Evolutionary conservation across 92 coral and sea anemone species (phyloP).

Genomic region (Pocillopora grandis): DNA sequence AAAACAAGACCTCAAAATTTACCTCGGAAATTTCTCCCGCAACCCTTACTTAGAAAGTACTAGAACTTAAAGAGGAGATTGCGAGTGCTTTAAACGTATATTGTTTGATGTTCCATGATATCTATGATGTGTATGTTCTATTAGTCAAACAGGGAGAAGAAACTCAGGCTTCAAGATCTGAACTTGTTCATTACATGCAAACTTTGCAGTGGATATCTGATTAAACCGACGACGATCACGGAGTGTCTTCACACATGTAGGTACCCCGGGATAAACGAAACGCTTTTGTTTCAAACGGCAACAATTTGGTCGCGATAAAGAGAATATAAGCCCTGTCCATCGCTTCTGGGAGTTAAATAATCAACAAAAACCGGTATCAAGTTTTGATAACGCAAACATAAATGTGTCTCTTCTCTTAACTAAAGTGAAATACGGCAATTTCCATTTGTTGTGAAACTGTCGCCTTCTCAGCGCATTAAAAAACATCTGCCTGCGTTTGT

Average conservation of each 20-base stretch:
- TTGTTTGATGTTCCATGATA: conserved; percentile 25
- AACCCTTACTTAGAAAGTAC: background rate
- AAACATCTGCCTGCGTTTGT: conserved; percentile 44
- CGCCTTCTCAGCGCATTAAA: conserved; percentile 20
- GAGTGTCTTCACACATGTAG: conserved; percentile 99
- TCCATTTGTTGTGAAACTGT: conserved; percentile 25
- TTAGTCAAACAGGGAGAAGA: conserved; percentile 92
- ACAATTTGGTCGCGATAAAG: conserved; percentile 17
- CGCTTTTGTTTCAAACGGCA: conserved; percentile 13
- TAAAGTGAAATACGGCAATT: conserved; percentile 35
- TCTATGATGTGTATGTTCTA: conserved; percentile 57
- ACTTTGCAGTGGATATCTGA: conserved; percentile 92
- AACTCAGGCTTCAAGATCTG: conserved; percentile 86
- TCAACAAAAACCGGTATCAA: conserved; percentile 42
- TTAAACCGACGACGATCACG: conserved; percentile 95
- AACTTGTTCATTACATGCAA: conserved; percentile 88
- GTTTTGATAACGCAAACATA: conserved; percentile 33
- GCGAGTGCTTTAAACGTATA: conserved; percentile 11
- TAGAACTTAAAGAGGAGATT: background rate
- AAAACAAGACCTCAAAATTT: conserved; percentile 4
- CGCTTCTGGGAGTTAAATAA: conserved; percentile 35
- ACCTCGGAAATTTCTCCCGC: background rate
- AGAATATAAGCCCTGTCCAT: conserved; percentile 40
- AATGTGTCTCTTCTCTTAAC: conserved; percentile 9
- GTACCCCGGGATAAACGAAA: conserved; percentile 40